These are phyloP conservation scores for Schizothorax lantsangensis DNA, from an alignment of 2,797 vertebrate species.

Conservation along the genomic window DNA sequence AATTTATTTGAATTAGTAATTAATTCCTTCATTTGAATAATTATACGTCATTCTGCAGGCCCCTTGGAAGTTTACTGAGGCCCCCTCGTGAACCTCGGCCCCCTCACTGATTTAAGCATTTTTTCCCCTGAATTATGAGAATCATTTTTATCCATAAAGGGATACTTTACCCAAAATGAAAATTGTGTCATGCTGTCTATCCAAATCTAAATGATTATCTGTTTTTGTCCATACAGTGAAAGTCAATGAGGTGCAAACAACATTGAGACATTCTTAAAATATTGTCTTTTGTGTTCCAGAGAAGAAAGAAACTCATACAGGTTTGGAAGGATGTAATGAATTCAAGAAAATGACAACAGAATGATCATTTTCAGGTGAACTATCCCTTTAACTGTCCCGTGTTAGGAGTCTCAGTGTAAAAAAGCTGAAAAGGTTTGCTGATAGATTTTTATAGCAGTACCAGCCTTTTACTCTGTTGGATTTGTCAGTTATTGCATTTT, in stretches of 20 bases:
- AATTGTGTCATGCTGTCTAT: not conserved
- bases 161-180: not conserved
- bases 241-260: not conserved
- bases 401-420: not conserved
- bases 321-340: not conserved
- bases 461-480: slow-evolving; percentile 10
- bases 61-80: not conserved
- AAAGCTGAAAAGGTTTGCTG: not conserved
- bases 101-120: too few species aligned
- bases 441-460: not conserved
- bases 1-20: too few species aligned
- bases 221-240: not conserved
- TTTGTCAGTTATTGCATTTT: slow-evolving; percentile 33
- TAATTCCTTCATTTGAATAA: too few species aligned
- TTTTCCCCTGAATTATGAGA: not conserved
- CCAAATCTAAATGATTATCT: not conserved
- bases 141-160: not conserved
- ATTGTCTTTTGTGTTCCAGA: not conserved
- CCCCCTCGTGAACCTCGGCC: not conserved
- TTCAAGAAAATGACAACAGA: not conserved
- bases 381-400: not conserved
- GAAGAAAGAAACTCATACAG: not conserved
- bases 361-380: not conserved
- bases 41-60: too few species aligned
- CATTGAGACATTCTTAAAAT: not conserved